Conservation (phyloP, 1,140 invertebrate species). For the Neodiprion virginianus region DNA sequence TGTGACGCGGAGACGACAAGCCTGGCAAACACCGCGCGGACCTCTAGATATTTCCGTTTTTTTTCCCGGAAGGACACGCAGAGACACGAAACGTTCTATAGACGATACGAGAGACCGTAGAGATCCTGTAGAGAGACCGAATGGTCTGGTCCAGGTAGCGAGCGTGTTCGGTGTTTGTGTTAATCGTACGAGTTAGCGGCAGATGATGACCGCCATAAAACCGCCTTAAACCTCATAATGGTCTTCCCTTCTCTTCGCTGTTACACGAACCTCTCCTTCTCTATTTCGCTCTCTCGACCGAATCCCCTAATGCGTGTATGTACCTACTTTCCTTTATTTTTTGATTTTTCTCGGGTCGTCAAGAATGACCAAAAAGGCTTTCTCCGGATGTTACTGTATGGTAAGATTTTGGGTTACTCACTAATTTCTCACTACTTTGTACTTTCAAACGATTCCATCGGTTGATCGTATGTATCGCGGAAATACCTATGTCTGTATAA, state of each 20-base stretch:
- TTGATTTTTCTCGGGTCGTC: background rate
- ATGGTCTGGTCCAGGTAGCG: background rate
- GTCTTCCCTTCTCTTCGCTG: conserved; percentile 18
- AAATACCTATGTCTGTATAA: too few species aligned
- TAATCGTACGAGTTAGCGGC: conserved; percentile 29
- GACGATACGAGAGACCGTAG: background rate
- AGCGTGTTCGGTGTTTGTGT: conserved; percentile 19
- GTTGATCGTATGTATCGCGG: too few species aligned
- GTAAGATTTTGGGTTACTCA: too few species aligned
- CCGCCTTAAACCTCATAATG: conserved; percentile 23
- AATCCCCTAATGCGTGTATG: background rate
- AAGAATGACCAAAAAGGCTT: too few species aligned
- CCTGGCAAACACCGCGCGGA: background rate
- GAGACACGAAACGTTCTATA: background rate
- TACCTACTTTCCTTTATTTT: background rate
- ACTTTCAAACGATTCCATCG: too few species aligned
- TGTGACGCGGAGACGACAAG: background rate
- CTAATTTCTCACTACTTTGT: too few species aligned
- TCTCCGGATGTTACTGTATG: too few species aligned
- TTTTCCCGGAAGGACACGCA: conserved; percentile 28
- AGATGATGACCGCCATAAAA: conserved; percentile 24
- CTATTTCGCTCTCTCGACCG: background rate
- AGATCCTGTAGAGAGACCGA: background rate
- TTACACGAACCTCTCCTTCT: background rate
- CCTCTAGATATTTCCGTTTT: background rate